Evolutionary conservation across 2,113 vertebrate genomes (phyloP).

Genomic region (Xyliphius kryptos): DNA sequence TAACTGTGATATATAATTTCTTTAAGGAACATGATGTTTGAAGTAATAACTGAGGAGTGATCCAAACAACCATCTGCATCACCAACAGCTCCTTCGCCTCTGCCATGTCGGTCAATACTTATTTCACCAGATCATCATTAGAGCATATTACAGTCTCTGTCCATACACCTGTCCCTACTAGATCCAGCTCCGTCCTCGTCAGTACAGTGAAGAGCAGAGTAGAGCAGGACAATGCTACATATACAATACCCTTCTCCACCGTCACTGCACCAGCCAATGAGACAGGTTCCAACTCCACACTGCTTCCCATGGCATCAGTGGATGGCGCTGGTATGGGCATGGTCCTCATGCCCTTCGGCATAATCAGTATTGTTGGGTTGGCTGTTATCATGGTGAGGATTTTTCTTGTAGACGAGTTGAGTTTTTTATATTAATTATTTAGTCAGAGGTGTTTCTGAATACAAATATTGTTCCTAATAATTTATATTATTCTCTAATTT

Average conservation of each 20-base stretch:
- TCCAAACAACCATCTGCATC: background rate
- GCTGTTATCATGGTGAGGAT: conserved; percentile 82
- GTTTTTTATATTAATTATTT: too few species aligned
- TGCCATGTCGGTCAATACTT: conserved; percentile 27
- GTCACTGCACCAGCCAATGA: conserved; percentile 71
- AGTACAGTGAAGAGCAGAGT: conserved; percentile 38
- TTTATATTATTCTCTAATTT: too few species aligned
- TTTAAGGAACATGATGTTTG: too few species aligned
- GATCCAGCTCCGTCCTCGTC: conserved; percentile 44
- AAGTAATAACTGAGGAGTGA: conserved; percentile 3
- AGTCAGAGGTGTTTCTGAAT: too few species aligned
- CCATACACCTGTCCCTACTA: conserved; percentile 43
- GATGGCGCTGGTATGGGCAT: conserved; percentile 71
- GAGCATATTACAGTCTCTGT: conserved; percentile 19
- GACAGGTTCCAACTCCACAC: conserved; percentile 78
- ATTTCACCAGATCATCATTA: conserved; percentile 1
- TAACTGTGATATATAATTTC: too few species aligned
- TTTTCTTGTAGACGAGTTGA: too few species aligned
- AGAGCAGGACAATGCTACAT: conserved; percentile 50
- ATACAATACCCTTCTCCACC: conserved; percentile 58
- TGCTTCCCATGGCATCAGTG: conserved; percentile 63
- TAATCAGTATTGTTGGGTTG: conserved; percentile 88
- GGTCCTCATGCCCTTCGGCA: conserved; percentile 86
- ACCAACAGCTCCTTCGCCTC: background rate
- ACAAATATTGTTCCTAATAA: too few species aligned